Conservation (phyloP, 2,797 vertebrate species). For the Scarus forsteni region DNA sequence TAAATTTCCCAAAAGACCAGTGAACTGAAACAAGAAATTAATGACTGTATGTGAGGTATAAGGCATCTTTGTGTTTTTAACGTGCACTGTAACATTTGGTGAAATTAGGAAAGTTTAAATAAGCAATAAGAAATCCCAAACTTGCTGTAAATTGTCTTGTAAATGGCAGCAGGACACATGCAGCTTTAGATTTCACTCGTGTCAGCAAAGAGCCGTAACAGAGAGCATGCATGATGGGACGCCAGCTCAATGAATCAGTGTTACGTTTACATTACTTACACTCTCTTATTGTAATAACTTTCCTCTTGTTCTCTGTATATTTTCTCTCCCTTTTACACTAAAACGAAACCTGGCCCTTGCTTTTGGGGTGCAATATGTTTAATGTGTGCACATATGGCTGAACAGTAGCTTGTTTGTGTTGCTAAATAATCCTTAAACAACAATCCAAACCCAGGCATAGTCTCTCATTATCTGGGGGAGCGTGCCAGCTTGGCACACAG, state of each 20-base stretch:
- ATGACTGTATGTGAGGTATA: conserved; percentile 3
- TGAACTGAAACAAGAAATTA: conserved; percentile 22
- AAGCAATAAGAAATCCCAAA: background rate
- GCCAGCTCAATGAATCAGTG: conserved; percentile 37
- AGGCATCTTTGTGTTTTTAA: conserved; percentile 1
- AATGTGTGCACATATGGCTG: conserved; percentile 55
- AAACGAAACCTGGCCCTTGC: conserved; percentile 33
- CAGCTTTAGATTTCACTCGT: conserved; percentile 20
- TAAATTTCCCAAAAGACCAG: background rate
- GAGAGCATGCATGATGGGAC: conserved; percentile 15
- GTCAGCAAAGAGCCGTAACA: conserved; percentile 27
- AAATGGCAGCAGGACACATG: conserved; percentile 23
- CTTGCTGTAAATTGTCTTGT: conserved; percentile 21
- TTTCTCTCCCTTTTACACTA: conserved; percentile 37
- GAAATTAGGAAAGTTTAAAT: conserved; percentile 9
- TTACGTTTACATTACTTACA: conserved; percentile 40
- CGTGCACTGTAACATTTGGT: conserved; percentile 11
- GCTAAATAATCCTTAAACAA: conserved; percentile 83
- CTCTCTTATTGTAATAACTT: conserved; percentile 43
- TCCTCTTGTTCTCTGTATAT: conserved; percentile 21
- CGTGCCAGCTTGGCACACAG: conserved; percentile 72
- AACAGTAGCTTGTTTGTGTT: conserved; percentile 85
- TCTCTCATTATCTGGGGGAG: conserved; percentile 75
- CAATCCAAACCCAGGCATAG: conserved; percentile 75
- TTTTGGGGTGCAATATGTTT: conserved; percentile 29